Evolutionary conservation across 2,113 vertebrate genomes (phyloP).

Genomic region (Setophaga petechia): DNA sequence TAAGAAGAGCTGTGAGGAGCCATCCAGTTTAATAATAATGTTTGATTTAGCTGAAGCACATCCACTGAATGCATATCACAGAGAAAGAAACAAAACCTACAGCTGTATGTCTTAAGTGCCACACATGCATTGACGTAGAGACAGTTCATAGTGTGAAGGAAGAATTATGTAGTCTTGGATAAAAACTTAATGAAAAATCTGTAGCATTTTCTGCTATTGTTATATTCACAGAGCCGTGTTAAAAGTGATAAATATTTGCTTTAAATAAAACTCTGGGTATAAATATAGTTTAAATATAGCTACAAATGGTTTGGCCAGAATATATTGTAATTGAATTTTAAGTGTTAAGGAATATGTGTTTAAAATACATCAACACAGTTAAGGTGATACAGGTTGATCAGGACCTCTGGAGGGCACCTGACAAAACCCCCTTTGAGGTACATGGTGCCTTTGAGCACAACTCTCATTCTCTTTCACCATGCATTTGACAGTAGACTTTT

Average conservation of each 20-base stretch:
- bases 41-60: not conserved
- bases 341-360: not conserved
- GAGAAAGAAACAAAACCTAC: not conserved
- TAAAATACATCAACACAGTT: not conserved
- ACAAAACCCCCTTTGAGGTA: not conserved
- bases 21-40: not conserved
- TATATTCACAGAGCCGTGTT: not conserved
- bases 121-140: accelerated
- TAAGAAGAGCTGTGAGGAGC: not conserved
- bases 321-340: not conserved
- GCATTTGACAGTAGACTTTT: not conserved
- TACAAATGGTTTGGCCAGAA: not conserved
- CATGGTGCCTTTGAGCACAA: not conserved
- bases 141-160: not conserved
- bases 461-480: not conserved
- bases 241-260: not conserved
- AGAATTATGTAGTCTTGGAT: not conserved
- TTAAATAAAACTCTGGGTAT: not conserved
- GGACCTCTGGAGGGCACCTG: not conserved
- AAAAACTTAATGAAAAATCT: not conserved
- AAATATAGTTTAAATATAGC: not conserved
- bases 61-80: not conserved
- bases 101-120: not conserved
- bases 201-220: not conserved
- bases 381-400: not conserved